A percentile compares a stretch with the other conserved stretches of the same genome.
Conservation (phyloP, 2,113 vertebrate species). For the Sapajus apella region DNA sequence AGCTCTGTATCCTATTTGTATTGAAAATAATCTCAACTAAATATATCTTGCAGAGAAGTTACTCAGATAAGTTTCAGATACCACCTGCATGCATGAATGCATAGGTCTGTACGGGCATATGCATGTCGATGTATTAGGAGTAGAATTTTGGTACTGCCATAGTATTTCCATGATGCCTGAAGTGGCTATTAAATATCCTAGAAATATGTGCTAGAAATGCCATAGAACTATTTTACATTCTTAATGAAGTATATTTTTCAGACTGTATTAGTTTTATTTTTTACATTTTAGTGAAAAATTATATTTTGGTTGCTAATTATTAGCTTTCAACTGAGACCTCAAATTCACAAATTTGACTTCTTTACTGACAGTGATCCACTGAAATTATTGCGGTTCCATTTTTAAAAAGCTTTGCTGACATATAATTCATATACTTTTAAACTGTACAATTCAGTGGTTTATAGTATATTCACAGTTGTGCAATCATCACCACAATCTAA, state of each 20-base stretch:
- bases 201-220: neutral
- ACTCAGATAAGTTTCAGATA: neutral
- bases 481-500: neutral
- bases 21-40: constrained; percentile 6
- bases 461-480: neutral
- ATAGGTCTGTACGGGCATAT: neutral
- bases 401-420: neutral
- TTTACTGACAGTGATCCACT: neutral
- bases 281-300: neutral
- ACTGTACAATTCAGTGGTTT: neutral
- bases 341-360: neutral
- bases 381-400: neutral
- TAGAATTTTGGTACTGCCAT: neutral
- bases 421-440: neutral
- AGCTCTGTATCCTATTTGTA: neutral
- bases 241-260: constrained; percentile 60
- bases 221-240: constrained; percentile 24
- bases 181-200: constrained; percentile 57
- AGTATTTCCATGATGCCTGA: constrained; percentile 42
- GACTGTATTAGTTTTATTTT: neutral
- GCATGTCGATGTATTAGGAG: constrained; percentile 7
- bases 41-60: neutral
- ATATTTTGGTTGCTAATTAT: neutral
- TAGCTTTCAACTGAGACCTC: neutral
- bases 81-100: neutral